Percentiles rank a stretch among this genome's conserved stretches.
These are phyloP conservation scores for Patella depressa DNA, from an alignment of 2,888 invertebrate genomes.

Conservation along the genomic window DNA sequence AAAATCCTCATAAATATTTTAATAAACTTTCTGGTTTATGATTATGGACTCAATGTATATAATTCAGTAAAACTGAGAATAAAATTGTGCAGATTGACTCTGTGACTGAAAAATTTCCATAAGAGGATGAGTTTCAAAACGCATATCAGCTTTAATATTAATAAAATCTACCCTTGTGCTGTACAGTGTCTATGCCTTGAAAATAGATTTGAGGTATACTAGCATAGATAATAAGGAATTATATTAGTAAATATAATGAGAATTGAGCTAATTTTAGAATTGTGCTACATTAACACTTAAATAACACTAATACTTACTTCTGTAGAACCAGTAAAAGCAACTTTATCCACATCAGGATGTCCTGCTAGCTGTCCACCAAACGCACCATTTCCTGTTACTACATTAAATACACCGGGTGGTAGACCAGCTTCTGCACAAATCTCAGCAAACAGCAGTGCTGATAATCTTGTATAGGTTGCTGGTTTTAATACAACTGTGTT, in stretches of 20 bases:
- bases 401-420: slow-evolving; percentile 73
- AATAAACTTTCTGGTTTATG: not conserved
- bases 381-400: slow-evolving; percentile 69
- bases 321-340: slow-evolving; percentile 71
- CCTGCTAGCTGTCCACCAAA: slow-evolving; percentile 67
- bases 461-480: slow-evolving; percentile 70
- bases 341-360: slow-evolving; percentile 69
- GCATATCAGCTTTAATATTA: too few species aligned
- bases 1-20: not conserved
- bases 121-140: too few species aligned
- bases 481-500: slow-evolving; percentile 73
- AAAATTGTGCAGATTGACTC: too few species aligned
- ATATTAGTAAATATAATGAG: too few species aligned
- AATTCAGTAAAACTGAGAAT: too few species aligned
- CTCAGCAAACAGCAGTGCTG: slow-evolving; percentile 72
- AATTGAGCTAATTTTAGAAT: not conserved
- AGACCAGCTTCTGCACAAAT: slow-evolving; percentile 73
- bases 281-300: not conserved
- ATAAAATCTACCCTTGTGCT: too few species aligned
- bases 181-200: not conserved
- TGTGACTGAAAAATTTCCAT: too few species aligned
- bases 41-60: too few species aligned
- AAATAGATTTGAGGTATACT: too few species aligned
- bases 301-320: slow-evolving; percentile 52
- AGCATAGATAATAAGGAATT: too few species aligned